These are phyloP conservation scores for Armadillidium nasatum DNA, from an alignment of 1,140 invertebrate genomes.

Conservation along the genomic window DNA sequence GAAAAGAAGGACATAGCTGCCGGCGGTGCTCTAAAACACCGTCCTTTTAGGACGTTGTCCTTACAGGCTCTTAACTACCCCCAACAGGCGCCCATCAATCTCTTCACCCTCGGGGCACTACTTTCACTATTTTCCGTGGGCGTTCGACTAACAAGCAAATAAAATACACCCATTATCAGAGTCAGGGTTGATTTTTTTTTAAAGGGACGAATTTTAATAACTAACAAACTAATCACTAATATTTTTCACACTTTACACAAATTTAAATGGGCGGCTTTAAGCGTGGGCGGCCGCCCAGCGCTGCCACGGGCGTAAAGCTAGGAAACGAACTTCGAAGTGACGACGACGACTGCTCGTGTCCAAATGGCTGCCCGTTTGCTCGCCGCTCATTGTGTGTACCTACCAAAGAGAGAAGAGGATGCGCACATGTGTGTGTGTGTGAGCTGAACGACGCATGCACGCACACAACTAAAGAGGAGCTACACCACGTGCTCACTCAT, in stretches of 20 bases:
- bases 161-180: not conserved
- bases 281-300: conserved; percentile 7
- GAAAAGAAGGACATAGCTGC: conserved; percentile 6
- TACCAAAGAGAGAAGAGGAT: not conserved
- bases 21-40: not conserved
- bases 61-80: not conserved
- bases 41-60: not conserved
- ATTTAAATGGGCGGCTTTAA: not conserved
- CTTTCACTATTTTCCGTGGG: not conserved
- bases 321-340: not conserved
- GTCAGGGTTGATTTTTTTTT: not conserved
- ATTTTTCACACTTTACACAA: not conserved
- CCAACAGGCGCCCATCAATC: conserved; percentile 1
- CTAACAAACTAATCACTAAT: not conserved
- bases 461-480: conserved; percentile 4
- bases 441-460: not conserved
- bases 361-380: not conserved
- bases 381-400: conserved; percentile 1
- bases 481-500: conserved; percentile 1
- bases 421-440: not conserved
- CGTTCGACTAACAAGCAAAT: not conserved
- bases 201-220: no score
- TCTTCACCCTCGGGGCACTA: not conserved
- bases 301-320: not conserved
- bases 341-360: conserved; percentile 1